Base-by-base conservation (phyloP, 2,888 invertebrate genomes). In the Apamea anceps region DNA sequence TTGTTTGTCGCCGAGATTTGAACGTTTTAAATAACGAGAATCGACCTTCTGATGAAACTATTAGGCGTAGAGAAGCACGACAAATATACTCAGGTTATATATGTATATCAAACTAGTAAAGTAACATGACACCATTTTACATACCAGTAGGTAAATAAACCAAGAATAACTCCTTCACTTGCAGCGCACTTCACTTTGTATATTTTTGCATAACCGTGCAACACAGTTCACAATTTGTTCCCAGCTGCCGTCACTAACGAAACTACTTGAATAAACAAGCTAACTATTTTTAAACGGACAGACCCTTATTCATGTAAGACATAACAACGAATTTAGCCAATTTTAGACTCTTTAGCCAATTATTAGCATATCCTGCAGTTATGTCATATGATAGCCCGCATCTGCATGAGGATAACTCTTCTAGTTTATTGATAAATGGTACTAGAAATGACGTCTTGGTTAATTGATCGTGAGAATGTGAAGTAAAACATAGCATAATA, bases 311-410 rank as follows among this genome's bases (percentile, higher is more conserved):
- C 79, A 76, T 80, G 74, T 75, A 28, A 88, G 77, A 84, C 82
- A 77, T 81, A 82, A 80, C 85, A 88, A 90, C 88, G 85, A 91
- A 91, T 94, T 91, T 87, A 94, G 91, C 90, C 93, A 94, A 94
- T 94, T 93, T 91, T 91, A 89, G 88, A 90, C 88, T 93, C 89
- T 93, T 95, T 91, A 95, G 94, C 91, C 96, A 95, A 96, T 96
- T 96, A 96, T 96, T 96, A 95, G 94, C 95, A 95, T 95, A 95
- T 96, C 96, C 96, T 95, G 95, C 88, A 88, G 91, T 95, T 93
- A 93, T 88, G 89, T 86, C 87, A 89, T 88, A 89, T 91, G 89
- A 90, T 77, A 82, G 68, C 79, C 93, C 91, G 93, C 92, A 93
- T 93, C 90, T 88, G 80, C 63, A 68, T 42, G 75, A 72, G 70